Evolutionary conservation across 2,113 vertebrate genomes (phyloP).

Genomic region (Etheostoma cragini): DNA sequence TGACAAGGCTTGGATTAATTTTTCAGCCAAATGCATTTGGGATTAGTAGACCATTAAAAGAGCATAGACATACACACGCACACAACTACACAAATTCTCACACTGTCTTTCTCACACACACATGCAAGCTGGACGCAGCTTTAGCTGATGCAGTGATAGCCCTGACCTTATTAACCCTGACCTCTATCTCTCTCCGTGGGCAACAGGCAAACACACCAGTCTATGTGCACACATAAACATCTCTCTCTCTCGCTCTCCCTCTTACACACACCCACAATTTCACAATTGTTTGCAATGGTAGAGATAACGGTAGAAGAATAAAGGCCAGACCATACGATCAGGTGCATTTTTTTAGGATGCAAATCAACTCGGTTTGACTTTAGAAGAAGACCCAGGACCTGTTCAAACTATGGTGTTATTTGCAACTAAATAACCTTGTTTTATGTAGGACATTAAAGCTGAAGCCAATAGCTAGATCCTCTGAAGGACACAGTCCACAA

Average conservation of each 20-base stretch:
- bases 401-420: too few relatives aligned
- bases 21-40: slow-evolving; percentile 80
- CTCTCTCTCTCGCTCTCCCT: background rate
- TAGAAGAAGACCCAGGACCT: background rate
- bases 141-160: slow-evolving; percentile 66
- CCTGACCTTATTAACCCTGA: slow-evolving; percentile 55
- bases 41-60: slow-evolving; percentile 84
- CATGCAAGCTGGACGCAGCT: slow-evolving; percentile 41
- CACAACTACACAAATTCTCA: slow-evolving; percentile 18
- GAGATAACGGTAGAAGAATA: background rate
- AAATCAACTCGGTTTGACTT: background rate
- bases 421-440: too few relatives aligned
- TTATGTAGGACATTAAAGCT: background rate
- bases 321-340: background rate
- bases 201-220: slow-evolving; percentile 19
- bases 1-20: slow-evolving; percentile 82
- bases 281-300: background rate
- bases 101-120: slow-evolving; percentile 24
- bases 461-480: background rate
- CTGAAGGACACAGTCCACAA: background rate
- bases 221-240: background rate
- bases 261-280: background rate
- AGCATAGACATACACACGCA: slow-evolving; percentile 54
- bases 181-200: slow-evolving; percentile 46
- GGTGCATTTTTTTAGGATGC: background rate